phyloP scores from a whole-genome alignment of 2,888 invertebrate genomes.

The Melipona beecheii region DNA sequence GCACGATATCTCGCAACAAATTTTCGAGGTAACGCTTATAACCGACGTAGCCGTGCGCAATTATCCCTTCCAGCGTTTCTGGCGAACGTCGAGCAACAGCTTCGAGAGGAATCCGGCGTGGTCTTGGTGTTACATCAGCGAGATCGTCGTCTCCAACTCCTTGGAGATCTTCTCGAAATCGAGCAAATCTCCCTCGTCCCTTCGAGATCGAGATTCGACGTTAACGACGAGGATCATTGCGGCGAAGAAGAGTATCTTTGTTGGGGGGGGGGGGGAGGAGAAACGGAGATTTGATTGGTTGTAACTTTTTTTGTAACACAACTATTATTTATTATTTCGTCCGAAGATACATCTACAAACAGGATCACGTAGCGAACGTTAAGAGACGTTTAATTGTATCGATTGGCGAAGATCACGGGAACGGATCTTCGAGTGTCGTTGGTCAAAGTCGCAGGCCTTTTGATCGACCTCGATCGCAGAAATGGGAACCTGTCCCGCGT shows the following conservation, averaged over 20 bases:
- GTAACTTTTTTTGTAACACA: neutral
- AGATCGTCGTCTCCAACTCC: neutral
- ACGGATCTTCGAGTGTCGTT: no score
- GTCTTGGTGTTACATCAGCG: conserved; percentile 18
- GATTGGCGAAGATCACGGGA: no score
- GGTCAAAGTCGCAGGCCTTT: neutral
- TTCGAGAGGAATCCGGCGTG: conserved; percentile 19
- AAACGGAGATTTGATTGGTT: neutral
- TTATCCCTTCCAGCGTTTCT: conserved; percentile 19
- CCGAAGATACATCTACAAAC: neutral
- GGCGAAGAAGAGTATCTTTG: neutral
- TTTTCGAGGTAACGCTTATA: conserved; percentile 40
- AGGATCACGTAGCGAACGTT: neutral
- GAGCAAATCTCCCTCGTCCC: neutral
- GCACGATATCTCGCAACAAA: conserved; percentile 29
- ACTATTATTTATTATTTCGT: no score
- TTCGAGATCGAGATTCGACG: neutral
- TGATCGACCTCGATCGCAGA: neutral
- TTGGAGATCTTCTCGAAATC: neutral
- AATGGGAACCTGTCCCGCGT: conserved; percentile 37
- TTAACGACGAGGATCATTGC: neutral
- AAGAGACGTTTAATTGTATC: no score
- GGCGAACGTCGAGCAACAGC: conserved; percentile 8
- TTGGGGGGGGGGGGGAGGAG: neutral
- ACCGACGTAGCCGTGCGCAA: conserved; percentile 19